Evolutionary conservation across 1,140 invertebrate genomes (phyloP).

Genomic region (Lutraria rhynchaena): DNA sequence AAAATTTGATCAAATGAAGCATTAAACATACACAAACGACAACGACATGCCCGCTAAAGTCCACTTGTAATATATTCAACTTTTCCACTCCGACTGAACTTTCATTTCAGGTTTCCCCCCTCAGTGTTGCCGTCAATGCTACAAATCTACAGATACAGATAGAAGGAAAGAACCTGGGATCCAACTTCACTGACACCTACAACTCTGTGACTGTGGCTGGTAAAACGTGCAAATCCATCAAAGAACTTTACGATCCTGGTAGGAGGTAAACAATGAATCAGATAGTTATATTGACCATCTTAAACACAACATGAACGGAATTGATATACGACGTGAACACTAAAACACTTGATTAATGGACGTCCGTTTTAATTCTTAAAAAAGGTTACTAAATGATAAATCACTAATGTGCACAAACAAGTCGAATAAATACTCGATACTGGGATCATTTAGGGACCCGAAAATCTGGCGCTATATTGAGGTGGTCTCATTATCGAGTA

Average conservation of each 20-base stretch:
- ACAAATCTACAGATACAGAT: background rate
- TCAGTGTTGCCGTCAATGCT: constrained; percentile 20
- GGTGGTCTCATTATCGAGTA: too few species aligned
- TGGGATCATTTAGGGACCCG: too few species aligned
- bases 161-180: constrained; percentile 19
- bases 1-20: background rate
- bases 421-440: too few species aligned
- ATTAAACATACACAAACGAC: background rate
- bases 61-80: background rate
- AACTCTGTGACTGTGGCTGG: constrained; percentile 10
- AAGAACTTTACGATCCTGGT: background rate
- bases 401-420: too few species aligned
- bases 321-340: background rate
- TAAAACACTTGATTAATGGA: too few species aligned
- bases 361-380: too few species aligned
- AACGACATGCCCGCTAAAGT: background rate
- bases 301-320: background rate
- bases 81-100: background rate
- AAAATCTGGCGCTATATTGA: too few species aligned
- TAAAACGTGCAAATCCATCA: background rate
- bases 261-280: constrained; percentile 12
- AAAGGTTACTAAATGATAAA: too few species aligned
- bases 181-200: background rate
- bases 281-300: too few species aligned
- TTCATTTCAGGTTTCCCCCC: constrained; percentile 17